Conservation (phyloP, 2,888 invertebrate species). For the Lasioglossum marginatum region DNA sequence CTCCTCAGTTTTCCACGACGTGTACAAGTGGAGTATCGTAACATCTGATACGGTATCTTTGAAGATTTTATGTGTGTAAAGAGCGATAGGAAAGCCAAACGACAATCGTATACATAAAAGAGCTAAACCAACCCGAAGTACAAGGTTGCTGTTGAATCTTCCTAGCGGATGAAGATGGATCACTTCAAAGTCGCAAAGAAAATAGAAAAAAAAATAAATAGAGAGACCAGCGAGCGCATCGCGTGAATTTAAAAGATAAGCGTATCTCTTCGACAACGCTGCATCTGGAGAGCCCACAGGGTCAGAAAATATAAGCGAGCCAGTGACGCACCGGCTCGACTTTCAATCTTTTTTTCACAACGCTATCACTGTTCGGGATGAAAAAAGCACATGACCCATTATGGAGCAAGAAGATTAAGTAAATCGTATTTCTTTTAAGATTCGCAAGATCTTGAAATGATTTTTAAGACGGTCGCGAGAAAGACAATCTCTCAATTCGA, state of each 20-base stretch:
- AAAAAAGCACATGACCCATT: too few species aligned
- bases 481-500: slow-evolving; percentile 12
- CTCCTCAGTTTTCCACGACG: neutral
- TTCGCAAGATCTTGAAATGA: neutral
- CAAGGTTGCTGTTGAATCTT: neutral
- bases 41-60: neutral
- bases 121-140: neutral
- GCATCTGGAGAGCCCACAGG: neutral
- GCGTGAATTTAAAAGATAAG: neutral
- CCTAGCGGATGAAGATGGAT: neutral
- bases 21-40: neutral
- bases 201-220: neutral
- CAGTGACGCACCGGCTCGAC: neutral
- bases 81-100: neutral
- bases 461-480: neutral
- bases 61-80: neutral
- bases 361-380: neutral
- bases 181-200: neutral
- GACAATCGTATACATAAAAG: neutral
- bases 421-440: neutral
- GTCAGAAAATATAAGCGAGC: neutral
- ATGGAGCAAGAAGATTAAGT: too few species aligned
- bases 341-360: neutral
- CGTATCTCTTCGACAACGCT: neutral
- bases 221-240: neutral